These are phyloP conservation scores for Andrena dorsata DNA, from an alignment of 2,888 invertebrate genomes.

Conservation along the genomic window DNA sequence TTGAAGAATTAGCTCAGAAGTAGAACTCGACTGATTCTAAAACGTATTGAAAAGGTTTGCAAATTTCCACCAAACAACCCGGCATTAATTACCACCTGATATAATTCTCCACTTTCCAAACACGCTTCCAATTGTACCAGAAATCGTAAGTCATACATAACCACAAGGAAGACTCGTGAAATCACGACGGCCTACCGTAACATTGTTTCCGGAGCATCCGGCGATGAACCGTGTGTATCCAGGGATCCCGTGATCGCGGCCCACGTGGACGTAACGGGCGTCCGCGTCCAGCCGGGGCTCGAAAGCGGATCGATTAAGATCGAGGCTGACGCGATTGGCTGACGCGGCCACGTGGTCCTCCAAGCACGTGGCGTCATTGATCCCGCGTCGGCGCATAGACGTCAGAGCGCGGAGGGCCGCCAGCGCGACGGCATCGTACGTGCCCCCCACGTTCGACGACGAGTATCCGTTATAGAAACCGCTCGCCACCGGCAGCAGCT, in stretches of 20 bases:
- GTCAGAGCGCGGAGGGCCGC: slow-evolving; percentile 91
- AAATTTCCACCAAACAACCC: too few species aligned
- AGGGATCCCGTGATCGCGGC: slow-evolving; percentile 93
- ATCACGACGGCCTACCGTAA: slow-evolving; percentile 64
- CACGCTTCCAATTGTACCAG: too few species aligned
- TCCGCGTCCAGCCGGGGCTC: slow-evolving; percentile 81
- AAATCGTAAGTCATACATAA: too few species aligned
- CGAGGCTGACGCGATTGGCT: slow-evolving; percentile 88
- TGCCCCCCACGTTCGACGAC: slow-evolving; percentile 91
- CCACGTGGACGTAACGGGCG: slow-evolving; percentile 87
- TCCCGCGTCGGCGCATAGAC: slow-evolving; percentile 90
- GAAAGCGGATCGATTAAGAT: slow-evolving; percentile 81
- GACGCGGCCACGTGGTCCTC: slow-evolving; percentile 88
- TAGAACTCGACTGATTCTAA: too few species aligned
- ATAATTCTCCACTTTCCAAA: too few species aligned
- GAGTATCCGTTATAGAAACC: slow-evolving; percentile 94
- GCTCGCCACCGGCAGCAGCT: slow-evolving; percentile 88
- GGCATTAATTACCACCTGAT: too few species aligned
- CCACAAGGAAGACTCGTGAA: background rate
- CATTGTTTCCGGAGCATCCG: slow-evolving; percentile 84
- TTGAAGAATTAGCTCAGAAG: too few species aligned
- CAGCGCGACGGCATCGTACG: slow-evolving; percentile 92
- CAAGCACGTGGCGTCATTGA: slow-evolving; percentile 85
- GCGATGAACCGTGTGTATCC: slow-evolving; percentile 90
- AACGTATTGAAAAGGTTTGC: too few species aligned